These are phyloP conservation scores for Catagonus wagneri DNA, from an alignment of 2,113 vertebrate genomes.

Conservation along the genomic window DNA sequence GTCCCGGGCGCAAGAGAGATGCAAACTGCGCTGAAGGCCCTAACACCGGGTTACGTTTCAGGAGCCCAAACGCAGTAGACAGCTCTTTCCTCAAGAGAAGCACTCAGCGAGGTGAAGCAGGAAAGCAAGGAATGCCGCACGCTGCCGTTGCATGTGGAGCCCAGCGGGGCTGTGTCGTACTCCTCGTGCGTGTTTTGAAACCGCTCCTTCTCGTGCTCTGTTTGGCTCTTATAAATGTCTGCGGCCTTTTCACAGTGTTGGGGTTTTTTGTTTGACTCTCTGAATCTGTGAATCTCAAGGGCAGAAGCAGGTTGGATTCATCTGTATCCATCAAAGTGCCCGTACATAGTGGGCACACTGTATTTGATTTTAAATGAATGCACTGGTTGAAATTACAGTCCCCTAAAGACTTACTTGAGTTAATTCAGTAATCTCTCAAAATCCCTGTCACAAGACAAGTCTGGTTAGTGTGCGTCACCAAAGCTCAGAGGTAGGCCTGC, in stretches of 20 bases:
- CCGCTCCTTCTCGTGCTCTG: not conserved
- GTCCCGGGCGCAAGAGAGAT: no score
- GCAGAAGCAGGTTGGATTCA: not conserved
- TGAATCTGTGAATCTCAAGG: not conserved
- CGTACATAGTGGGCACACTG: not conserved
- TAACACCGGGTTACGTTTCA: no score
- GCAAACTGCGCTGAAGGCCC: not conserved
- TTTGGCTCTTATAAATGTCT: not conserved
- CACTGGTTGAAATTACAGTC: not conserved
- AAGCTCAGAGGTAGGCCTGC: not conserved
- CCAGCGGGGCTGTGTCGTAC: not conserved
- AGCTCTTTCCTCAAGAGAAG: not conserved
- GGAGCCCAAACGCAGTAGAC: not conserved
- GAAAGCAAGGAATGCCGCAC: rapidly evolving
- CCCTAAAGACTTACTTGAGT: not conserved
- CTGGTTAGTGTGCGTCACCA: not conserved
- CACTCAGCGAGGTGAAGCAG: not conserved
- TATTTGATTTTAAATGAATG: not conserved
- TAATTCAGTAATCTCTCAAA: slow-evolving; percentile 8
- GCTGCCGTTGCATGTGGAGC: rapidly evolving
- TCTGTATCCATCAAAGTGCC: not conserved
- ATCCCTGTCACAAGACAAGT: not conserved
- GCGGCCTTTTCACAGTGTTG: not conserved
- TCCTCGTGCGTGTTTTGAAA: rapidly evolving
- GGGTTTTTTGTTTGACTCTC: not conserved